Percentiles rank a stretch among this genome's conserved stretches.
These are phyloP conservation scores for Sebastes fasciatus DNA, from an alignment of 2,113 vertebrate genomes.

Conservation along the genomic window DNA sequence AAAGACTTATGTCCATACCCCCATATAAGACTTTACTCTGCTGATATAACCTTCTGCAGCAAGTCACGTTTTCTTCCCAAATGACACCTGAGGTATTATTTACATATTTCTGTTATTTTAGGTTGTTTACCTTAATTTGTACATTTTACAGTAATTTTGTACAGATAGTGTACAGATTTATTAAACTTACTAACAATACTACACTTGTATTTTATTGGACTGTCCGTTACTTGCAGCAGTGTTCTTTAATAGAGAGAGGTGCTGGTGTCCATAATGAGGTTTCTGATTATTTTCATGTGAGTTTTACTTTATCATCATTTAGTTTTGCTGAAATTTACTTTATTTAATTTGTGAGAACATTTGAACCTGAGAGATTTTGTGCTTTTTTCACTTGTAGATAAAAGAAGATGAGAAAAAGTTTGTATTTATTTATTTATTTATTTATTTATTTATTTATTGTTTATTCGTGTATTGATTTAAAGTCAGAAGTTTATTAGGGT, in stretches of 20 bases:
- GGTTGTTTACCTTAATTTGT: background rate
- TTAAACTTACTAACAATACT: background rate
- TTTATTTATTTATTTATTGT: background rate
- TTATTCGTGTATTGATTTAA: background rate
- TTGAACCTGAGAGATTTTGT: background rate
- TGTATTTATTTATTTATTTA: slow-evolving; percentile 1
- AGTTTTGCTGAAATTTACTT: background rate
- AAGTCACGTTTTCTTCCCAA: background rate
- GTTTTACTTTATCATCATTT: background rate
- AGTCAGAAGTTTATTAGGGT: background rate
- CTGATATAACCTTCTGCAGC: background rate
- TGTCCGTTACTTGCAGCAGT: background rate
- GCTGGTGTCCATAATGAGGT: background rate
- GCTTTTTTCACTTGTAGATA: background rate
- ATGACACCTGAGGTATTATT: background rate
- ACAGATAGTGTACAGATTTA: background rate
- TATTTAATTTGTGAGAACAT: background rate
- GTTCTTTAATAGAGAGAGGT: background rate
- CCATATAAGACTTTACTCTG: background rate
- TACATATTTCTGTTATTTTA: background rate
- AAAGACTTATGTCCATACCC: background rate
- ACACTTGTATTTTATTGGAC: background rate
- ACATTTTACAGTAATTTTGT: background rate
- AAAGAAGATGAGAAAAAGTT: background rate
- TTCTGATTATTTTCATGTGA: background rate